Conservation (phyloP, 2,113 vertebrate genomes). For the Chrysemys picta region DNA sequence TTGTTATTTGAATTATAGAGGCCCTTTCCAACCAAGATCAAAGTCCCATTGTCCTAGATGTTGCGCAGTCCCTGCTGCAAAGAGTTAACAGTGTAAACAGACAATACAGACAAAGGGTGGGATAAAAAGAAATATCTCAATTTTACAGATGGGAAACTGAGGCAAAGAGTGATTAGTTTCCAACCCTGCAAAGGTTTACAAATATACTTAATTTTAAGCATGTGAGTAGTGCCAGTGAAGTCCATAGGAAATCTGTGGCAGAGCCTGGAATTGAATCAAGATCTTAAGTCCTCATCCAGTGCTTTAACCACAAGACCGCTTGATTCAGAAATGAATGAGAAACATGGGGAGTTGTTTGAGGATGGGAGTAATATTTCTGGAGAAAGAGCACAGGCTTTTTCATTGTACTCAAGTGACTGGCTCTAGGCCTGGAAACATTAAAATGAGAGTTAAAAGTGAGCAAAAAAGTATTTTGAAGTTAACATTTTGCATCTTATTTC, state of each 20-base stretch:
- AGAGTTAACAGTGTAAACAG: background rate
- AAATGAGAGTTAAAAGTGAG: background rate
- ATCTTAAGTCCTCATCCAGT: background rate
- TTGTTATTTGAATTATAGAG: background rate
- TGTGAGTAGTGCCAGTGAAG: background rate
- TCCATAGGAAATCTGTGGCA: background rate
- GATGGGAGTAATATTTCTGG: background rate
- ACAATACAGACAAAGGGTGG: background rate
- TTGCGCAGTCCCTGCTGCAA: background rate
- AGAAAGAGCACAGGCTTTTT: background rate
- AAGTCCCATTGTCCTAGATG: no score
- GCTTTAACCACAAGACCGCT: background rate
- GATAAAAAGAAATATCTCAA: background rate
- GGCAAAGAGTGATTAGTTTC: background rate
- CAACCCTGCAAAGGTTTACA: background rate
- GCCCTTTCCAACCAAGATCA: no score
- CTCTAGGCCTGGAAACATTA: background rate
- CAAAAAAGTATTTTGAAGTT: background rate
- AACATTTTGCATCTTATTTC: constrained; percentile 6
- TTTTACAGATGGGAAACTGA: background rate
- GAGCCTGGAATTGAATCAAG: background rate
- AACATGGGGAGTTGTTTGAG: background rate
- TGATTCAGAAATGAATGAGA: background rate
- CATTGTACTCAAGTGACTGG: background rate
- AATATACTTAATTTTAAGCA: background rate